Percentiles rank a stretch among this genome's conserved stretches.
phyloP scores from a whole-genome alignment of 2,797 vertebrate genomes.

The Mus caroli region DNA sequence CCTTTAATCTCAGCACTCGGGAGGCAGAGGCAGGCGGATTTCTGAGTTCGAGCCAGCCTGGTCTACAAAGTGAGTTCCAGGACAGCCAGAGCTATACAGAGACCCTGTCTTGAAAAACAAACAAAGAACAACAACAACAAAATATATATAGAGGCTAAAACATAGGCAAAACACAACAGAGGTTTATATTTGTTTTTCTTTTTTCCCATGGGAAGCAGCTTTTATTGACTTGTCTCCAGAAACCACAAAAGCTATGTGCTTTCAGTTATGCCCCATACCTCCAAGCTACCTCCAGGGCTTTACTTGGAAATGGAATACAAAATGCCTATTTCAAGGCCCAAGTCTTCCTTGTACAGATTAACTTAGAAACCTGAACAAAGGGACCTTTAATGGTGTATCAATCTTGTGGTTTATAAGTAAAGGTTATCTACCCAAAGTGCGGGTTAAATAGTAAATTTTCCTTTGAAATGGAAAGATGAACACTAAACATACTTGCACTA shows the following conservation, averaged over 20 bases:
- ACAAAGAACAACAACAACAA: too few relatives aligned
- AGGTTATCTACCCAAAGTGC: not conserved
- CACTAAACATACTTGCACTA: not conserved
- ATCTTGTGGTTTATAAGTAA: not conserved
- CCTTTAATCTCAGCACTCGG: too few relatives aligned
- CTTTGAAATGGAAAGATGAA: not conserved
- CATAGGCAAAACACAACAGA: not conserved
- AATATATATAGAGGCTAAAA: not conserved
- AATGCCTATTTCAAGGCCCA: slow-evolving; percentile 27
- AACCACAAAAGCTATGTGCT: slow-evolving; percentile 35
- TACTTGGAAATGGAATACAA: not conserved
- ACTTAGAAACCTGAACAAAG: slow-evolving; percentile 20
- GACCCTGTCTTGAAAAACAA: too few relatives aligned
- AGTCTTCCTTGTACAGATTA: not conserved
- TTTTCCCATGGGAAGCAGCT: slow-evolving; percentile 58
- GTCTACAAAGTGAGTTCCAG: too few relatives aligned
- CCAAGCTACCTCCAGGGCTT: not conserved
- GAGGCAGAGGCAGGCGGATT: too few relatives aligned
- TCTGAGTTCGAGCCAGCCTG: too few relatives aligned
- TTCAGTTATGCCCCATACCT: not conserved
- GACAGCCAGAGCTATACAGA: too few relatives aligned
- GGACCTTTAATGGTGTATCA: not conserved
- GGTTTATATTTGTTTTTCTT: not conserved
- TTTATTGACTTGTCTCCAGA: slow-evolving; percentile 79
- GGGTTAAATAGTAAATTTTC: not conserved